A percentile compares a stretch with the other conserved stretches of the same genome.
phyloP scores from a whole-genome alignment of 2,113 vertebrate genomes.

The Lagopus muta region DNA sequence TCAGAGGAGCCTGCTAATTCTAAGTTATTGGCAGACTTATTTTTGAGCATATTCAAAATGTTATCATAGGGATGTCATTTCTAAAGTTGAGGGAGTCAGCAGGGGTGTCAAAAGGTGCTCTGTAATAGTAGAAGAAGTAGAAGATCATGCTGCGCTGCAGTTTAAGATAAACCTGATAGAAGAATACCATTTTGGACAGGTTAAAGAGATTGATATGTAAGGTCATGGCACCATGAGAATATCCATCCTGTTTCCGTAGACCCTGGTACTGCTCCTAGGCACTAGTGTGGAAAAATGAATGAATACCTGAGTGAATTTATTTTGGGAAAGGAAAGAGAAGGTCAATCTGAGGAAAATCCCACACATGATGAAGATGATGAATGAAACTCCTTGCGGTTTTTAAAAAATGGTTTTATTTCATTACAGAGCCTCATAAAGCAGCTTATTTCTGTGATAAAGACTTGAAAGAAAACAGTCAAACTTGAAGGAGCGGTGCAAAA shows the following conservation, averaged over 20 bases:
- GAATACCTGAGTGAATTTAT: neutral
- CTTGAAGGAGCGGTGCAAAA: neutral
- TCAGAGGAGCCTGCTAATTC: neutral
- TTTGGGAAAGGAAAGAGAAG: neutral
- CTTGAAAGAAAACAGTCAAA: conserved; percentile 20
- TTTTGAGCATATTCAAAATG: neutral
- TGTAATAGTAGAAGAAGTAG: neutral
- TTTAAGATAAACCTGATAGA: neutral
- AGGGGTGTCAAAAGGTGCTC: neutral
- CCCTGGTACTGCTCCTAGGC: neutral
- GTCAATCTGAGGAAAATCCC: neutral
- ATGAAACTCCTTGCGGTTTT: neutral
- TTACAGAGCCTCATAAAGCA: neutral
- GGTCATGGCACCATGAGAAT: neutral
- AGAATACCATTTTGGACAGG: neutral
- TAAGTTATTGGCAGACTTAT: neutral
- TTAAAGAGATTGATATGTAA: neutral
- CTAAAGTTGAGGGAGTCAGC: neutral
- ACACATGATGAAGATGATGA: neutral
- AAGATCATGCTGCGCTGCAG: neutral
- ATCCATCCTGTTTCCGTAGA: neutral
- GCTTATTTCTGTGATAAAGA: neutral
- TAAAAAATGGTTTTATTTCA: neutral
- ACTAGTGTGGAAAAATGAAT: neutral
- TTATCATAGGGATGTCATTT: neutral